Evolutionary conservation across 1,140 invertebrate species (phyloP).

Genomic region (Dendroctonus ponderosae): DNA sequence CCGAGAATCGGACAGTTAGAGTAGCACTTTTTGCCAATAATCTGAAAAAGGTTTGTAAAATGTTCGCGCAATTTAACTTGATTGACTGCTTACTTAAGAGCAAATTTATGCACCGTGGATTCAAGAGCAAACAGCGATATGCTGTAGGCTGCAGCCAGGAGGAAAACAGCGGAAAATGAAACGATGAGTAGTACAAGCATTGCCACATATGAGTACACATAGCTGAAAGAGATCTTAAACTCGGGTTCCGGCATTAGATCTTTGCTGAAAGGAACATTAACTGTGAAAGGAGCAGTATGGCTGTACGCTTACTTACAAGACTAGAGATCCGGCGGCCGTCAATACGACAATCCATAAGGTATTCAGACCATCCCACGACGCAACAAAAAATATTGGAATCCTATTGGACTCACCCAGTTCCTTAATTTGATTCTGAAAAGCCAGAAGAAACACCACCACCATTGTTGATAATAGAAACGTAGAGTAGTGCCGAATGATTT

Average conservation of each 20-base stretch:
- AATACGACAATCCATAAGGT: slow-evolving; percentile 42
- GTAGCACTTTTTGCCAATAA: slow-evolving; percentile 55
- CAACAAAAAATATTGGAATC: slow-evolving; percentile 48
- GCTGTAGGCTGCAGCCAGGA: slow-evolving; percentile 53
- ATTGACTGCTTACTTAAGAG: slow-evolving; percentile 54
- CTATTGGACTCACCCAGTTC: slow-evolving; percentile 36
- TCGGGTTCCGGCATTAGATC: slow-evolving; percentile 43
- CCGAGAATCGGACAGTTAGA: slow-evolving; percentile 55
- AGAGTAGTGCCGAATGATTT: slow-evolving; percentile 51
- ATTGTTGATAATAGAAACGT: slow-evolving; percentile 50
- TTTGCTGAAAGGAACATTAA: slow-evolving; percentile 18
- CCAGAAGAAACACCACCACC: slow-evolving; percentile 50
- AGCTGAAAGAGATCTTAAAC: slow-evolving; percentile 39
- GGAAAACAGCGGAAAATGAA: slow-evolving; percentile 54
- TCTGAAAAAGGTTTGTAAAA: slow-evolving; percentile 43
- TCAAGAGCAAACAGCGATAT: slow-evolving; percentile 58
- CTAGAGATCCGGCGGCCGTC: background rate
- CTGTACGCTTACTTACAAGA: slow-evolving; percentile 10
- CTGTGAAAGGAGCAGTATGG: background rate
- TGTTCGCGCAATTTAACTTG: background rate
- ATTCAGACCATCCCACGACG: slow-evolving; percentile 50
- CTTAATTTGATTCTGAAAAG: slow-evolving; percentile 48
- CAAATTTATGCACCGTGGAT: slow-evolving; percentile 58
- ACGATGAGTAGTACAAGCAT: slow-evolving; percentile 50
- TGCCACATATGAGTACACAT: slow-evolving; percentile 47